Conservation (phyloP, 2,113 vertebrate species). For the Redunca redunca region DNA sequence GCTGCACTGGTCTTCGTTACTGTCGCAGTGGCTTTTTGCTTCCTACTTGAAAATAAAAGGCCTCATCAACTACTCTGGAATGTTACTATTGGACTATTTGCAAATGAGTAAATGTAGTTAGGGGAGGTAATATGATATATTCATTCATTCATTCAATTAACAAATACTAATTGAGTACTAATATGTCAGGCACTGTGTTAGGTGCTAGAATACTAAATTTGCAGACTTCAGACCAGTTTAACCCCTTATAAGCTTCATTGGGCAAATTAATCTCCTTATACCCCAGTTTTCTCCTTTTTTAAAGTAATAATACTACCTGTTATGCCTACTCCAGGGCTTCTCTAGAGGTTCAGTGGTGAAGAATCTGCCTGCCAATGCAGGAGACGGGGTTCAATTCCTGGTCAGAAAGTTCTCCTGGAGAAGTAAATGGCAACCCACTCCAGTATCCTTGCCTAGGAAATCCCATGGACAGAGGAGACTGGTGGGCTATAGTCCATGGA, state of each 20-base stretch:
- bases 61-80: not conserved
- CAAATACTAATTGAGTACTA: not conserved
- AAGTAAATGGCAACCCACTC: not conserved
- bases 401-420: not conserved
- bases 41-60: constrained; percentile 3
- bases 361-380: not conserved
- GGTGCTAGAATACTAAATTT: not conserved
- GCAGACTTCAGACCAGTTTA: not conserved
- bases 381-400: not conserved
- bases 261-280: not conserved
- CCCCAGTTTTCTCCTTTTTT: not conserved
- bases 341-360: not conserved
- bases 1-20: not conserved
- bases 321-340: not conserved
- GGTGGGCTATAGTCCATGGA: not conserved
- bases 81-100: not conserved
- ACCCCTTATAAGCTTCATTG: not conserved
- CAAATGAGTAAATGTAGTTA: constrained; percentile 5
- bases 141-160: not conserved
- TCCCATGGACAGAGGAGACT: not conserved
- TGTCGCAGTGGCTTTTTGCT: constrained; percentile 9
- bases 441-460: not conserved
- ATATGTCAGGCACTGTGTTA: not conserved
- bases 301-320: not conserved
- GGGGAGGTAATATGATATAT: not conserved